phyloP scores from a whole-genome alignment of 53 echinoderm and acorn worm species.

The Mesocentrotus franciscanus region DNA sequence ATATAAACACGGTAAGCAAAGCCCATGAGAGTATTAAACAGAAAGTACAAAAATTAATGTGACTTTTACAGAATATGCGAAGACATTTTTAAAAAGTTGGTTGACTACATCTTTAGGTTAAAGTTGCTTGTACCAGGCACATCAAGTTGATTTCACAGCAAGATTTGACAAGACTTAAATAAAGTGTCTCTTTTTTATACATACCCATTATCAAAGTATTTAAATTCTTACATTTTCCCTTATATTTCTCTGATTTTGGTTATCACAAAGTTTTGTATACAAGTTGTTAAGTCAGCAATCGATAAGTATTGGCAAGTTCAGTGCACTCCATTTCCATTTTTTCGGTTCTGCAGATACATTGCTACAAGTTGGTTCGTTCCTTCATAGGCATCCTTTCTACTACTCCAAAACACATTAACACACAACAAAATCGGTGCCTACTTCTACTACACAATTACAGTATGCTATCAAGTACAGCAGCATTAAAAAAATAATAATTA shows the following conservation, averaged over 20 bases:
- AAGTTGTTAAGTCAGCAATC: constrained; percentile 56
- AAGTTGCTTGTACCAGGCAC: constrained; percentile 56
- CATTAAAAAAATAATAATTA: constrained; percentile 39
- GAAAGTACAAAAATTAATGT: constrained; percentile 13
- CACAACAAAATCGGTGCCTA: constrained; percentile 15
- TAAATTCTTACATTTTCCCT: constrained; percentile 33
- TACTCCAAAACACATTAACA: neutral
- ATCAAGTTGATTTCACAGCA: constrained; percentile 57
- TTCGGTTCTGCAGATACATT: neutral
- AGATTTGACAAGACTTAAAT: constrained; percentile 62
- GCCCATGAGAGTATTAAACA: constrained; percentile 1
- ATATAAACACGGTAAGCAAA: neutral
- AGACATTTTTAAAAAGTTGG: neutral
- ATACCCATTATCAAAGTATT: constrained; percentile 32
- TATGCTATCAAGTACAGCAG: constrained; percentile 15
- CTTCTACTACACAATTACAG: constrained; percentile 19
- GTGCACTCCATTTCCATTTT: constrained; percentile 9
- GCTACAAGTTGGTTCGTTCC: neutral
- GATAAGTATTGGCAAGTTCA: constrained; percentile 61
- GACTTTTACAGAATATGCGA: constrained; percentile 41
- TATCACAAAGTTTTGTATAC: constrained; percentile 54
- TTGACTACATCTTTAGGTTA: constrained; percentile 20
- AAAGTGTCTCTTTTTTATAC: neutral
- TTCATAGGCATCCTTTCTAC: neutral
- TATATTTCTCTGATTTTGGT: constrained; percentile 48